phyloP scores from a whole-genome alignment of 2,113 vertebrate genomes.

The western clawed frog (Xenopus tropicalis) region DNA sequence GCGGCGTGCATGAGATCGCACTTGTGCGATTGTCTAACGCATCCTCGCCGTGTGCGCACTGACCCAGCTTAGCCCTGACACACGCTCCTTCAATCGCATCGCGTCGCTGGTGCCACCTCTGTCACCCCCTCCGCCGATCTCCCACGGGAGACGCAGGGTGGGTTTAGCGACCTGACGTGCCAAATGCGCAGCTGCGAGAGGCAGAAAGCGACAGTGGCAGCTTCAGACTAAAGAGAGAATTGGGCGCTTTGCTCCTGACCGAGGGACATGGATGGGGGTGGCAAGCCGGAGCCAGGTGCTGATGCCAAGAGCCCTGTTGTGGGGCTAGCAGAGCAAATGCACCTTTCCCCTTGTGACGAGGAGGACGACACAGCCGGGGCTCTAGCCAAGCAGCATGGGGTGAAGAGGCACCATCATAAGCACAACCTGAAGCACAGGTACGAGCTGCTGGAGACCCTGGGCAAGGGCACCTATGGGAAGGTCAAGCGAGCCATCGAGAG shows the following conservation, averaged over 20 bases:
- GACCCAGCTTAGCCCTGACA: background rate
- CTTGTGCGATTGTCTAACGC: background rate
- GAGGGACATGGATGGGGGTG: constrained; percentile 50
- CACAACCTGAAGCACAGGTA: constrained; percentile 98
- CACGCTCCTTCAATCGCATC: background rate
- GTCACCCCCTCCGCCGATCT: background rate
- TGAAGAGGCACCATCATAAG: constrained; percentile 96
- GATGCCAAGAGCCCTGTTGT: constrained; percentile 34
- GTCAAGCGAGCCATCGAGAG: constrained; percentile 94
- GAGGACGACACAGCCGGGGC: constrained; percentile 14
- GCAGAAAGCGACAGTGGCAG: background rate
- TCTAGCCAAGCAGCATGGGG: constrained; percentile 68
- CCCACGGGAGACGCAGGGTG: background rate
- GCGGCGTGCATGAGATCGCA: background rate
- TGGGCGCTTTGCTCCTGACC: too few species aligned
- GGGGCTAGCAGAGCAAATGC: constrained; percentile 37
- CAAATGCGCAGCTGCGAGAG: background rate
- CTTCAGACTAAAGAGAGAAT: background rate
- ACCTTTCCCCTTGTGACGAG: constrained; percentile 5
- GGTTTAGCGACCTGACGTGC: background rate
- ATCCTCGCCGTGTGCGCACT: background rate
- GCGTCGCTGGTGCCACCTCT: background rate
- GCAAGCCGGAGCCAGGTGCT: constrained; percentile 38
- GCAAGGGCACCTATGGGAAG: constrained; percentile 95
- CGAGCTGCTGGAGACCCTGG: constrained; percentile 94